These are phyloP conservation scores for Mellivora capensis DNA, from an alignment of 2,113 vertebrate genomes.

Conservation along the genomic window DNA sequence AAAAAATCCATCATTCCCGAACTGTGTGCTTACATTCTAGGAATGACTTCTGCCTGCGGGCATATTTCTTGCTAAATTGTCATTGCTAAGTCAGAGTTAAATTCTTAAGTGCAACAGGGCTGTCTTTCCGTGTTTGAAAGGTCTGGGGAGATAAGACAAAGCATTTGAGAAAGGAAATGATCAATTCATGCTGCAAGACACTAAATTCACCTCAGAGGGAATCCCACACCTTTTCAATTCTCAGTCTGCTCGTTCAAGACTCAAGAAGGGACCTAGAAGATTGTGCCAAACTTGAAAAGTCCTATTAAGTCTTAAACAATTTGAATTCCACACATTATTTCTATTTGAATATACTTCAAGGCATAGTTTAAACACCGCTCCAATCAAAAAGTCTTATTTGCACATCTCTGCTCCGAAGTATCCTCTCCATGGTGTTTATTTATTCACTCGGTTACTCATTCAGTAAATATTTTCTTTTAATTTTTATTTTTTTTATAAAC, in stretches of 20 bases:
- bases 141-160: neutral
- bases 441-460: neutral
- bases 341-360: neutral
- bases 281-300: neutral
- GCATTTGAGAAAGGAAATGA: neutral
- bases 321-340: neutral
- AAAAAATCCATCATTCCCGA: neutral
- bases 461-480: neutral
- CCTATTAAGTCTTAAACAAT: neutral
- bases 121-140: neutral
- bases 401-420: neutral
- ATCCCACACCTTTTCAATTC: neutral
- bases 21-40: slow-evolving; percentile 2
- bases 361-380: neutral
- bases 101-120: neutral
- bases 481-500: too few relatives aligned
- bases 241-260: neutral
- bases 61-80: neutral
- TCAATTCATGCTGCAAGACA: neutral
- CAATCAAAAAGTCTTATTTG: neutral
- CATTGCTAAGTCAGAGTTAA: neutral
- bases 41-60: neutral
- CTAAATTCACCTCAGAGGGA: neutral
- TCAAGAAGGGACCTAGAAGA: neutral
- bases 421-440: neutral